A percentile compares a stretch with the other conserved stretches of the same genome.
Conservation (phyloP, 2,888 invertebrate species). For the Opisthograptis luteolata region DNA sequence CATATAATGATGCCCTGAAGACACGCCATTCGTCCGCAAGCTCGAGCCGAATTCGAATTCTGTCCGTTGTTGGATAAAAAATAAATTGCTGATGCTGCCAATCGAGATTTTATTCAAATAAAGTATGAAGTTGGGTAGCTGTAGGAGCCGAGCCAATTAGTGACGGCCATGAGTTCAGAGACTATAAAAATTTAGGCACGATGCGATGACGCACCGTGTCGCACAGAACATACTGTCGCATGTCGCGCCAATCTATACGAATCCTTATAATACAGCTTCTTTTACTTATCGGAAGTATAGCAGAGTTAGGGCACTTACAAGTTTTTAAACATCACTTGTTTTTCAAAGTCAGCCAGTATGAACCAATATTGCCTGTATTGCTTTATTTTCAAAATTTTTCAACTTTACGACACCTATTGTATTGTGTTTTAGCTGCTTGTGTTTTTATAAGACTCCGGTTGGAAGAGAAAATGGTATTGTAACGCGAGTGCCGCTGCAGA, state of each 20-base stretch:
- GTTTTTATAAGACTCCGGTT: slow-evolving; percentile 1
- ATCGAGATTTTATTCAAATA: slow-evolving; percentile 54
- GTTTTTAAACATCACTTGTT: slow-evolving; percentile 18
- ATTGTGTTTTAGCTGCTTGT: slow-evolving; percentile 2
- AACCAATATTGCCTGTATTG: slow-evolving; percentile 28
- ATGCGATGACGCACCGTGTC: slow-evolving; percentile 52
- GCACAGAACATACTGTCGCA: too few species aligned
- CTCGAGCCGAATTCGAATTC: slow-evolving; percentile 29
- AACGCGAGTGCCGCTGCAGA: slow-evolving; percentile 2
- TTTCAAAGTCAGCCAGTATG: slow-evolving; percentile 16
- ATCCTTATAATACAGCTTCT: slow-evolving; percentile 35
- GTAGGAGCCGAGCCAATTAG: slow-evolving; percentile 54
- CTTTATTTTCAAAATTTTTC: slow-evolving; percentile 30
- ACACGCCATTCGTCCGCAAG: slow-evolving; percentile 31
- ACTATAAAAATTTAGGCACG: slow-evolving; percentile 59
- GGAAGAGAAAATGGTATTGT: slow-evolving; percentile 10
- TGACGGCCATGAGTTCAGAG: slow-evolving; percentile 46
- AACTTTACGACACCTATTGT: slow-evolving; percentile 15
- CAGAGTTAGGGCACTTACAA: too few species aligned
- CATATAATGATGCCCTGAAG: slow-evolving; percentile 46
- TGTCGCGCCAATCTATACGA: slow-evolving; percentile 50
- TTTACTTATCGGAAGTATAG: too few species aligned
- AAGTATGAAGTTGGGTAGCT: slow-evolving; percentile 44
- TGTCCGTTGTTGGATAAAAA: slow-evolving; percentile 33
- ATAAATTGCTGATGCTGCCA: slow-evolving; percentile 39